These are phyloP conservation scores for Rhamphomyia laevipes DNA, from an alignment of 2,888 invertebrate species.

Conservation along the genomic window DNA sequence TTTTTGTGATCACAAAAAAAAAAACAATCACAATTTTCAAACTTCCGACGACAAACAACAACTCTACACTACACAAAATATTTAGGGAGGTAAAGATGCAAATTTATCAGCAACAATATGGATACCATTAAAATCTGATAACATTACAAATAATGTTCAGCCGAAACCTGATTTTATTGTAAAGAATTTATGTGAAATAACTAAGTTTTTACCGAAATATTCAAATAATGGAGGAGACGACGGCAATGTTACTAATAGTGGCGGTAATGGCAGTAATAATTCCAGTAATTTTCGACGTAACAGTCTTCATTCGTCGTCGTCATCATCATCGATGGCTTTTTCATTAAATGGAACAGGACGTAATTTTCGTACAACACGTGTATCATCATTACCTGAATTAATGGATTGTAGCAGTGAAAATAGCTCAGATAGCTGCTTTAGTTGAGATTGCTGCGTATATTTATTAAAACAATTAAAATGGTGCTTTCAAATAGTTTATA, in stretches of 20 bases:
- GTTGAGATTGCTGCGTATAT: slow-evolving; percentile 8
- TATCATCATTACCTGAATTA: slow-evolving; percentile 24
- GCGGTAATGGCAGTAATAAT: not conserved
- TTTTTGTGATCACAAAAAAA: slow-evolving; percentile 10
- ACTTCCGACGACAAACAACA: slow-evolving; percentile 9
- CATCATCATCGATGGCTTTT: slow-evolving; percentile 21
- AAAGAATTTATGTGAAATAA: slow-evolving; percentile 28
- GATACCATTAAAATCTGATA: slow-evolving; percentile 47
- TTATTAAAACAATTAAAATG: too few species aligned
- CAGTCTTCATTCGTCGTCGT: slow-evolving; percentile 2
- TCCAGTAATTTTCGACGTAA: slow-evolving; percentile 8
- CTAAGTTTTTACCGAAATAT: slow-evolving; percentile 27
- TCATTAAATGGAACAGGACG: not conserved
- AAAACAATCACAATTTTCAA: slow-evolving; percentile 9
- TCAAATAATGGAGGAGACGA: not conserved
- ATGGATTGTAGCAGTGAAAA: slow-evolving; percentile 35
- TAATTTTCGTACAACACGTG: slow-evolving; percentile 6
- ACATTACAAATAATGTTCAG: slow-evolving; percentile 15
- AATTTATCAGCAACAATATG: slow-evolving; percentile 68
- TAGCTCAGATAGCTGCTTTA: slow-evolving; percentile 32
- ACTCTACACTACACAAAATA: slow-evolving; percentile 10
- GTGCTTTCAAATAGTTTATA: too few species aligned
- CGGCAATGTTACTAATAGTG: not conserved
- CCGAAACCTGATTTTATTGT: slow-evolving; percentile 28
- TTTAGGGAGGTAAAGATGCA: slow-evolving; percentile 61